phyloP scores from a whole-genome alignment of 2,888 invertebrate species.

The Ophioninae sp. region DNA sequence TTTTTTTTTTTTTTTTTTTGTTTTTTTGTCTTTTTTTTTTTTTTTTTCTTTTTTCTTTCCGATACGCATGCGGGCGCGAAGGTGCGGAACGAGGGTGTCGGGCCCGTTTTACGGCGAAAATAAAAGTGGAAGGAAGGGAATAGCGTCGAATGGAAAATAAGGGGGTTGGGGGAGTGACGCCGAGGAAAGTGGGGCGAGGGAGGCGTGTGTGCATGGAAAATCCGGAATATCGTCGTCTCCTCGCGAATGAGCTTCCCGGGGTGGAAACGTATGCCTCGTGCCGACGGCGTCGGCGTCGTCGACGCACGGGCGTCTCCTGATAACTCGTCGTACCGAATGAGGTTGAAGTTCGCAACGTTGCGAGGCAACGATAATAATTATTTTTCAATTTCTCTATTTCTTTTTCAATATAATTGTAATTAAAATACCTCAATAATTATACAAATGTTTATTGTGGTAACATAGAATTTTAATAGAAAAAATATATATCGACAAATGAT shows the following conservation, averaged over 20 bases:
- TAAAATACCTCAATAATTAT: too few species aligned
- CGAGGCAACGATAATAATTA: too few species aligned
- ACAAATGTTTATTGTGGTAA: too few species aligned
- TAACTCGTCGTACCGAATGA: too few species aligned
- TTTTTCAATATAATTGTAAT: too few species aligned
- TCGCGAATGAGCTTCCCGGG: conserved; percentile 49
- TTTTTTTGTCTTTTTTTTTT: conserved; percentile 1
- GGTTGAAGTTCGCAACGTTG: too few species aligned
- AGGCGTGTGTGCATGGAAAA: conserved; percentile 56
- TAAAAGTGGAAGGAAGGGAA: conserved; percentile 37
- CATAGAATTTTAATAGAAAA: too few species aligned
- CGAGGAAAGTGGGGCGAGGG: conserved; percentile 31
- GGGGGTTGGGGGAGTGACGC: conserved; percentile 25
- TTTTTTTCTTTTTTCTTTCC: too few species aligned
- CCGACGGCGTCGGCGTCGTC: conserved; percentile 45
- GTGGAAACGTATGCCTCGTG: conserved; percentile 58
- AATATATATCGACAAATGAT: too few species aligned
- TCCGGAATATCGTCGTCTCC: conserved; percentile 56
- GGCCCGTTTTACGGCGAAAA: conserved; percentile 30
- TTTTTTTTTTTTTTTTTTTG: conserved; percentile 2
- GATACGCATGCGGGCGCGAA: conserved; percentile 50
- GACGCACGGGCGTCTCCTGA: conserved; percentile 13
- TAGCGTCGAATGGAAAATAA: conserved; percentile 57
- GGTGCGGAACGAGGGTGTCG: conserved; percentile 37
- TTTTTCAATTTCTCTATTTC: too few species aligned